Evolutionary conservation across 2,888 invertebrate genomes (phyloP).

Genomic region (Helicoverpa assulta): DNA sequence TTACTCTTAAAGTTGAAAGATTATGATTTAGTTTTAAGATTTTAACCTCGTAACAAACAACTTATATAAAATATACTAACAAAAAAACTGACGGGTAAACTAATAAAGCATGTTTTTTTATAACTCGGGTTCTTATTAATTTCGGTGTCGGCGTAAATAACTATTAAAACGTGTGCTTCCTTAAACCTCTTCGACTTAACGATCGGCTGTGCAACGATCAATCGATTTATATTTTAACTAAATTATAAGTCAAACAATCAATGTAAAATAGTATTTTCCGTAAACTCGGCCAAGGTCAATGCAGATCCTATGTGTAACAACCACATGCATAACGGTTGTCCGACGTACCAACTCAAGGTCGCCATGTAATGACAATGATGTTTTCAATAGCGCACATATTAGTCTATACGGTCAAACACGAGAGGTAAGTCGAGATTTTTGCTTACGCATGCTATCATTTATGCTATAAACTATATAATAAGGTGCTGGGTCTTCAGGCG

Average conservation of each 20-base stretch:
- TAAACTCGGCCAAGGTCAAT: conserved; percentile 73
- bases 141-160: conserved; percentile 45
- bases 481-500: conserved; percentile 82
- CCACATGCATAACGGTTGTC: conserved; percentile 69
- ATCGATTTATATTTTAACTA: conserved; percentile 4
- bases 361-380: conserved; percentile 76
- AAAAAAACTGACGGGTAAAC: conserved; percentile 10
- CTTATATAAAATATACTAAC: conserved; percentile 15
- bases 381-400: conserved; percentile 77
- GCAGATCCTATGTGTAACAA: conserved; percentile 62
- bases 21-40: conserved; percentile 8
- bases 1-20: conserved; percentile 2
- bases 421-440: conserved; percentile 82
- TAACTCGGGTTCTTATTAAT: conserved; percentile 29
- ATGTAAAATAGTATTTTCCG: conserved; percentile 48
- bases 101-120: conserved; percentile 61
- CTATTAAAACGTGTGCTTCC: conserved; percentile 35
- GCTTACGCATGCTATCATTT: conserved; percentile 75
- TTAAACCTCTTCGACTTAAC: conserved; percentile 18
- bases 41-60: conserved; percentile 14
- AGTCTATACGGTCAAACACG: conserved; percentile 76
- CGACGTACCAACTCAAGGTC: conserved; percentile 78
- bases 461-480: conserved; percentile 69
- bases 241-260: conserved; percentile 25
- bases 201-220: conserved; percentile 12